phyloP scores from a whole-genome alignment of 2,888 invertebrate genomes.

The Dicyrtomina minuta region DNA sequence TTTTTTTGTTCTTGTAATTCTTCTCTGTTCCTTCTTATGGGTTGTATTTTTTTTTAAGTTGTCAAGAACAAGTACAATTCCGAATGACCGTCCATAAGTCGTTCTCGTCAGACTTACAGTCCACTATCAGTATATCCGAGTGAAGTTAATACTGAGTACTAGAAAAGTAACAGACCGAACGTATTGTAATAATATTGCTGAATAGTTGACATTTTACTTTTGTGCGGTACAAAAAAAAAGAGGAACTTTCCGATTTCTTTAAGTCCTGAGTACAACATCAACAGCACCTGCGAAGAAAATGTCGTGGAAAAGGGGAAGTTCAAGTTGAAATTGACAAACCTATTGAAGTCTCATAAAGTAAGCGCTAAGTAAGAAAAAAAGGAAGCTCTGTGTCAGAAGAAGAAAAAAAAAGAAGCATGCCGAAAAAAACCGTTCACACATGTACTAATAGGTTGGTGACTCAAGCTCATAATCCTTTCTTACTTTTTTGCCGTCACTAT shows the following conservation, averaged over 20 bases:
- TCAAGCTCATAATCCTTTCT: slow-evolving; percentile 25
- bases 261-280: too few species aligned
- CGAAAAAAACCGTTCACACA: slow-evolving; percentile 27
- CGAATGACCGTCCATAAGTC: not conserved
- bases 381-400: too few species aligned
- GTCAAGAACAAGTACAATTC: not conserved
- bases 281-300: slow-evolving; percentile 14
- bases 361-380: slow-evolving; percentile 8
- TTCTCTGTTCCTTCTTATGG: not conserved
- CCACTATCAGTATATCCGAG: too few species aligned
- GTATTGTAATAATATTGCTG: too few species aligned
- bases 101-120: too few species aligned
- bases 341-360: slow-evolving; percentile 18
- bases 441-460: slow-evolving; percentile 23
- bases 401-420: slow-evolving; percentile 1
- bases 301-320: too few species aligned
- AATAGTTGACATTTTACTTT: too few species aligned
- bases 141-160: too few species aligned
- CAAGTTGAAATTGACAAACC: slow-evolving; percentile 20
- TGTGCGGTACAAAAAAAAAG: too few species aligned
- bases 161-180: too few species aligned
- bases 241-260: too few species aligned
- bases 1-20: not conserved
- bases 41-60: not conserved
- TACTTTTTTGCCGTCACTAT: too few species aligned